Evolutionary conservation across 2,888 invertebrate species (phyloP), one percentile per base, ranked within the genome.

Genomic region (Metallyticus violacea): DNA sequence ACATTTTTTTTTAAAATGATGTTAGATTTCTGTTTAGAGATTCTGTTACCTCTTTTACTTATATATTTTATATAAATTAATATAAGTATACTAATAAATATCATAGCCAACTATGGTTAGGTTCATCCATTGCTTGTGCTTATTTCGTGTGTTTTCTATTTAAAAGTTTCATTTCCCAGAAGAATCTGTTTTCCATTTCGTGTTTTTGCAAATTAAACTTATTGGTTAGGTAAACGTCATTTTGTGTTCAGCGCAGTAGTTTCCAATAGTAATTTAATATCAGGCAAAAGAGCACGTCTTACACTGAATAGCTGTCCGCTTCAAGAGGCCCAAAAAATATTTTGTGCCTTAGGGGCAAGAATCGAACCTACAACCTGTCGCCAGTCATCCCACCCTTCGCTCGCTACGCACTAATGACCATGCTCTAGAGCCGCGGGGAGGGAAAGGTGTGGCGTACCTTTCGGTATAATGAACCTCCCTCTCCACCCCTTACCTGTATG

Each of bases 401-500:
- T 62, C 15, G 40, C 40, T 62, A 62, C 40, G 40, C 40, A 62
- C 40, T 62, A 62, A 62, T 62, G 40, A 62, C 40, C 40, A 62
- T 62, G 30, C 81, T 81, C 30, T 30, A 81, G 81, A 81, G 81
- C 40, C 40, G 40, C 40, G 40, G 40, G 40, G 40, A 15, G 30
- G 29, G 7, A 81, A 81, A 81, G 81, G 81, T 81, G 81, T 81
- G 30, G 26, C 26, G 81, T 81, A 81, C 30, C 81, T 81, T 81
- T 25, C 30, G 30, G 27, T n/a, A 30, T 81, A 81, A 81, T 81
- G 81, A 81, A 81, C 30, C 30, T n/a, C 30, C 30, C 81, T 81
- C 81, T 30, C 30, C 4, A 62, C 40, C 40, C 40, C 40, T 62
- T 62, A 62, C 40, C 40, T 62, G 40, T 62, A 62, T 62, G 40